phyloP scores from a whole-genome alignment of 2,888 invertebrate species.

The Orthosia cruda region DNA sequence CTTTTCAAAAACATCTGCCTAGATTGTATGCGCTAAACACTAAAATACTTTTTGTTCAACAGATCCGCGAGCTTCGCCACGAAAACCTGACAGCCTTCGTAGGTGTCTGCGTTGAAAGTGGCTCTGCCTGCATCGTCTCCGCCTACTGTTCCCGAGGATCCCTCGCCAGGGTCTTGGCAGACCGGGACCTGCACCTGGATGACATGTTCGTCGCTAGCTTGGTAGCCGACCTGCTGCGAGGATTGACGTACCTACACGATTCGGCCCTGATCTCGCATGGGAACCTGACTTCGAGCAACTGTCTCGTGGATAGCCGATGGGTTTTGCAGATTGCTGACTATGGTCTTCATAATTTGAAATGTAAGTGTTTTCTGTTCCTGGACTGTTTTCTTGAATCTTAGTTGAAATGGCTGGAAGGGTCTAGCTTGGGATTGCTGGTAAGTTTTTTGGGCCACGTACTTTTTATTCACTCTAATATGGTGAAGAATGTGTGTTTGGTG shows the following conservation, averaged over 20 bases:
- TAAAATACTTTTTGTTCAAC: too few relatives aligned
- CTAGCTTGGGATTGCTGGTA: neutral
- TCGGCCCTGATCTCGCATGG: slow-evolving; percentile 96
- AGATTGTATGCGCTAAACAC: too few relatives aligned
- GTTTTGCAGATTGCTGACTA: slow-evolving; percentile 97
- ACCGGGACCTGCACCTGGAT: slow-evolving; percentile 95
- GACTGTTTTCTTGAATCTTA: neutral
- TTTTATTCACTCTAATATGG: neutral
- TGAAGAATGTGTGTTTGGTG: neutral
- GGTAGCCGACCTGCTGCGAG: slow-evolving; percentile 97
- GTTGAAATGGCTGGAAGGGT: neutral
- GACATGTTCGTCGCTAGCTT: slow-evolving; percentile 98
- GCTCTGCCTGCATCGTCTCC: too few relatives aligned
- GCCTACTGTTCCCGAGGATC: too few relatives aligned
- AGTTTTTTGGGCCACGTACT: neutral
- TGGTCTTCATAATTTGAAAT: slow-evolving; percentile 96
- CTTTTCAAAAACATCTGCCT: too few relatives aligned
- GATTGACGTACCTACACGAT: slow-evolving; percentile 96
- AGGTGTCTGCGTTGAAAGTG: too few relatives aligned
- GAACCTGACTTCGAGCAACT: slow-evolving; percentile 96
- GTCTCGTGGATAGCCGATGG: slow-evolving; percentile 97
- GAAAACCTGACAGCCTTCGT: too few relatives aligned
- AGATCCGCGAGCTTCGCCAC: too few relatives aligned
- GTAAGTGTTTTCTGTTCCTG: slow-evolving; percentile 81
- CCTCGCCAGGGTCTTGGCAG: too few relatives aligned